Percentiles rank a stretch among this genome's conserved stretches.
phyloP scores from a whole-genome alignment of 2,113 vertebrate species.

The Hystrix cristata region DNA sequence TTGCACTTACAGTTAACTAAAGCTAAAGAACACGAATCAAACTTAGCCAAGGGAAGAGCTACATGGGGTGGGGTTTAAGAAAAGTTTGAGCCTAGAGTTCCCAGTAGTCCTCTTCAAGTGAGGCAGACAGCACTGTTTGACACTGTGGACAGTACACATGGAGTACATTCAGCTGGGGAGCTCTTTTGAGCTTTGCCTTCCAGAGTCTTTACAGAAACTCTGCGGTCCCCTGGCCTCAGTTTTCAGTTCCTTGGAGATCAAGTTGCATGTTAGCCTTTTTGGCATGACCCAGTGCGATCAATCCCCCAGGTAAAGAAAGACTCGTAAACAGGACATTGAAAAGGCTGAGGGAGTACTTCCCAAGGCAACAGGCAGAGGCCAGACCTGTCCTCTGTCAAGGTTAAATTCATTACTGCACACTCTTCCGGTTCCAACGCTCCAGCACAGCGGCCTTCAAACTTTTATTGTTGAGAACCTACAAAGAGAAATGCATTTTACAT shows the following conservation, averaged over 20 bases:
- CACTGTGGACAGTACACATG: fast-evolving
- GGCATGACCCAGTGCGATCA: background rate
- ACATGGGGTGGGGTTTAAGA: background rate
- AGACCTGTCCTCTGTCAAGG: background rate
- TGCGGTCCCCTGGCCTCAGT: background rate
- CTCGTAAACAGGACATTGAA: background rate
- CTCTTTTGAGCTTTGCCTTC: background rate
- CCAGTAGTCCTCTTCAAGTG: background rate
- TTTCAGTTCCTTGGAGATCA: background rate
- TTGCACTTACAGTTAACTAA: background rate
- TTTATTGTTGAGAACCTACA: background rate
- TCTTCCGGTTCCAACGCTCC: background rate
- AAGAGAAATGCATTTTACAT: background rate
- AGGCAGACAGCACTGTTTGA: background rate
- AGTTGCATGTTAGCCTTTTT: background rate
- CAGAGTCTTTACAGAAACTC: background rate
- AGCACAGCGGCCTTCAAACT: background rate
- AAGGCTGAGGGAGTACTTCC: background rate
- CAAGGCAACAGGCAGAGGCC: background rate
- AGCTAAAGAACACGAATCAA: background rate
- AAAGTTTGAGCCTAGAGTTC: background rate
- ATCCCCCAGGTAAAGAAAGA: background rate
- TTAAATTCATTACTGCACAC: background rate
- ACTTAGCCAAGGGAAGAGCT: background rate
- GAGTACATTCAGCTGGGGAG: background rate